Conservation (phyloP, 1,140 invertebrate genomes). For the Coenobita brevimanus region DNA sequence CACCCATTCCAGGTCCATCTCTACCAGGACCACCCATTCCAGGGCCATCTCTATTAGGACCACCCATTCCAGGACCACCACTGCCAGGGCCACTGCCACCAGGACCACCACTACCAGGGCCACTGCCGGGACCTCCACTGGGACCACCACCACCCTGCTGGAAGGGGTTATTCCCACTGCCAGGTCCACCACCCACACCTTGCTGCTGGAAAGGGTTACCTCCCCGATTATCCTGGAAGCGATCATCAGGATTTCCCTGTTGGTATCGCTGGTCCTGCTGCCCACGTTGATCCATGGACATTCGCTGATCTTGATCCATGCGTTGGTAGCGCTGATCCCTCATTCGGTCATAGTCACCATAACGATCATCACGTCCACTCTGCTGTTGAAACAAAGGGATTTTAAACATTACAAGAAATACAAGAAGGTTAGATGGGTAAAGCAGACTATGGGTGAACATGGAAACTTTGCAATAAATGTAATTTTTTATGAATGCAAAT, state of each 20-base stretch:
- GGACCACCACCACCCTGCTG: conserved; percentile 11
- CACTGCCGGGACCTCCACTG: neutral
- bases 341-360: conserved; percentile 2
- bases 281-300: no score
- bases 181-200: neutral
- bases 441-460: no score
- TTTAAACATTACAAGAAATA: neutral
- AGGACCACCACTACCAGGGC: neutral
- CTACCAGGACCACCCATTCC: no score
- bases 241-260: neutral
- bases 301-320: no score
- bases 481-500: neutral
- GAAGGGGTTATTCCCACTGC: neutral
- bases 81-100: neutral
- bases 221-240: neutral
- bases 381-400: neutral
- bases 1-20: no score
- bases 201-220: neutral
- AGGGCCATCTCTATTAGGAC: conserved; percentile 9
- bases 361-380: conserved; percentile 4
- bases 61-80: neutral
- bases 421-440: neutral
- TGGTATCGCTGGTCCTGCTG: no score
- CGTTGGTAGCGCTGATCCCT: no score
- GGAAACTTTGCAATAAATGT: neutral